Base-by-base conservation (phyloP, 1,140 invertebrate species). In the Drosophila sproati region DNA sequence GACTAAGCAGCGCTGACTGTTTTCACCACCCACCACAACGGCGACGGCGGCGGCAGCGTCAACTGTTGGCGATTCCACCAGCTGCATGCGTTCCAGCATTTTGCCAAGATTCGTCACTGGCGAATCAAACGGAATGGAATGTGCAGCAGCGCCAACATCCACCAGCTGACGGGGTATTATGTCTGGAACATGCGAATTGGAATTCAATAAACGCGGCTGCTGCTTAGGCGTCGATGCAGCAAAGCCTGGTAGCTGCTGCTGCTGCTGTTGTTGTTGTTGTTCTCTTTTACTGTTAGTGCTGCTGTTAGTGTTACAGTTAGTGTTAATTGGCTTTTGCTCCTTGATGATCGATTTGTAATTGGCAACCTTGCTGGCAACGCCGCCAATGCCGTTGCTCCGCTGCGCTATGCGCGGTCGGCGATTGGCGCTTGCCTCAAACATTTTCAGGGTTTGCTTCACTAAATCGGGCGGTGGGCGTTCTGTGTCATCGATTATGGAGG, bases 401-500 rank as follows among this genome's bases (percentile, higher is more conserved):
- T 76, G 80, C 2, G 79, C 60, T 0, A 64, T 35, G 4, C 90
- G 92, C 29, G 93, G 93, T 2, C 94, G 92, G 0, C 94, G 92
- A 78, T 94, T 93, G n/a, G 95, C 94, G 4, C 95, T 94, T 34
- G 94, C 94, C 91, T 98, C 97, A 92, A 98, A 98, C 82, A 97
- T 96, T 79, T 96, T 95, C 72, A 97, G 94, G 1, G 96, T 96
- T 50, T 96, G 96, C 82, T 96, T 97, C 43, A 98, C 97, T 51
- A 97, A 94, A 94, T 98, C 97, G 1, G 96, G 95, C 2, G 96
- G 96, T 2, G 97, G 97, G 20, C 97, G 94, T 75, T 98, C 97
- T 0, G 95, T 95, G 47, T 97, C 96, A 66, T 95, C 95, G 61
- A 96, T 93, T n/a, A 96, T 93, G 2, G 96, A 95, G 55, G 94